Conservation (phyloP, 1,140 invertebrate species). For the Nebria ingens region DNA sequence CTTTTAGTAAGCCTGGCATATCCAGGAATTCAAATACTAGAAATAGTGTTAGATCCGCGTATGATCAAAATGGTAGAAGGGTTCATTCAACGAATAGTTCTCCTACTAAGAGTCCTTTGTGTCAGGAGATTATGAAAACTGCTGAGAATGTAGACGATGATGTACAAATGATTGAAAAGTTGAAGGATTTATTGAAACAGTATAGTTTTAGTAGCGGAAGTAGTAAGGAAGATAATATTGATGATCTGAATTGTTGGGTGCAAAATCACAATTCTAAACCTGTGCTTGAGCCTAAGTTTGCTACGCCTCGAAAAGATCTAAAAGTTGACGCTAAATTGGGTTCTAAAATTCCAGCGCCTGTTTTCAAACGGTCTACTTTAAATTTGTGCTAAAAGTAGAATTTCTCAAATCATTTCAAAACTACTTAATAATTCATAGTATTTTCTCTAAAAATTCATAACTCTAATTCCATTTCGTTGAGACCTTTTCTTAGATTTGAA, state of each 20-base stretch:
- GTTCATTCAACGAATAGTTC: slow-evolving; percentile 46
- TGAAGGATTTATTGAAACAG: slow-evolving; percentile 57
- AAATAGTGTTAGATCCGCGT: slow-evolving; percentile 39
- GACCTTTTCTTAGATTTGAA: too few species aligned
- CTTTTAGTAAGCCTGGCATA: slow-evolving; percentile 52
- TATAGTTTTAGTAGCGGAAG: slow-evolving; percentile 45
- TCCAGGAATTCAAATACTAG: slow-evolving; percentile 49
- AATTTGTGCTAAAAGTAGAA: background rate
- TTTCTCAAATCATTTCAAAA: background rate
- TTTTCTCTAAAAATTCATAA: too few species aligned
- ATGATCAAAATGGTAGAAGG: slow-evolving; percentile 44
- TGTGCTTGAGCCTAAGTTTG: slow-evolving; percentile 26
- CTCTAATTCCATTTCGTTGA: too few species aligned
- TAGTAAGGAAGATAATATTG: slow-evolving; percentile 43
- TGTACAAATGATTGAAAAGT: slow-evolving; percentile 53
- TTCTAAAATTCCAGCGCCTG: slow-evolving; percentile 46
- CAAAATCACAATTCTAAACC: slow-evolving; percentile 15
- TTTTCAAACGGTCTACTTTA: slow-evolving; percentile 18
- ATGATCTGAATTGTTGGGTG: slow-evolving; percentile 15
- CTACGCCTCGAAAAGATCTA: slow-evolving; percentile 45
- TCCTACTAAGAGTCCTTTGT: slow-evolving; percentile 52
- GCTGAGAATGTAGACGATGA: slow-evolving; percentile 58
- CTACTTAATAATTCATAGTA: too few species aligned
- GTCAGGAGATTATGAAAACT: slow-evolving; percentile 60
- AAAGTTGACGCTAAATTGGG: slow-evolving; percentile 33